Percentiles rank a stretch among this genome's conserved stretches.
Conservation (phyloP, 92 coral and sea anemone genomes). For the Paramuricea clavata region DNA sequence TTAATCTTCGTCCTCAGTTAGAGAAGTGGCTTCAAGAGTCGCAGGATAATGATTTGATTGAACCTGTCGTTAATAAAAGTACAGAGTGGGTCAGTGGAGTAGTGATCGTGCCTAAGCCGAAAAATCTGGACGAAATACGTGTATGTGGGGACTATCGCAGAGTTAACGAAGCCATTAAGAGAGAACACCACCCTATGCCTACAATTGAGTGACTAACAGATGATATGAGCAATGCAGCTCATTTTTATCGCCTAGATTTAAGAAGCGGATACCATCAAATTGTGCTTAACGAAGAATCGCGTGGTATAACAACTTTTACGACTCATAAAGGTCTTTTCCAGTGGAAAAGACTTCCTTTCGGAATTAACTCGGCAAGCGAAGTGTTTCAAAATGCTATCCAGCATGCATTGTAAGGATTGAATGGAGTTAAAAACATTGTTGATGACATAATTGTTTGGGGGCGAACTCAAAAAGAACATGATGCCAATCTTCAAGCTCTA, state of each 20-base stretch:
- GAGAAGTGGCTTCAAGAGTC: conserved; percentile 46
- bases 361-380: conserved; percentile 35
- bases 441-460: conserved; percentile 49
- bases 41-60: conserved; percentile 41
- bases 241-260: conserved; percentile 3
- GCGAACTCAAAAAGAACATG: conserved; percentile 38
- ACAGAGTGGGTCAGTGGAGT: conserved; percentile 53
- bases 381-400: conserved; percentile 41
- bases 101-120: conserved; percentile 41
- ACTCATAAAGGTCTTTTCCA: conserved; percentile 30
- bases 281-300: not conserved
- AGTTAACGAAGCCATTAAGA: conserved; percentile 35
- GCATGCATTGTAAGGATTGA: conserved; percentile 52
- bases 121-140: not conserved
- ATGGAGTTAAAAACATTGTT: conserved; percentile 57
- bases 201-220: conserved; percentile 41
- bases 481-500: not conserved
- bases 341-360: conserved; percentile 47
- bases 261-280: conserved; percentile 29
- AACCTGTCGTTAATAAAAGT: conserved; percentile 44
- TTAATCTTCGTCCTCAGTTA: too few relatives aligned
- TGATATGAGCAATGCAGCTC: conserved; percentile 6
- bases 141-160: conserved; percentile 13
- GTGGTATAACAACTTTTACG: conserved; percentile 35
- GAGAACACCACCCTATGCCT: conserved; percentile 42